Evolutionary conservation across 2,113 vertebrate species (phyloP), one percentile per base, ranked within the genome.

Genomic region (Cyprinus carpio): DNA sequence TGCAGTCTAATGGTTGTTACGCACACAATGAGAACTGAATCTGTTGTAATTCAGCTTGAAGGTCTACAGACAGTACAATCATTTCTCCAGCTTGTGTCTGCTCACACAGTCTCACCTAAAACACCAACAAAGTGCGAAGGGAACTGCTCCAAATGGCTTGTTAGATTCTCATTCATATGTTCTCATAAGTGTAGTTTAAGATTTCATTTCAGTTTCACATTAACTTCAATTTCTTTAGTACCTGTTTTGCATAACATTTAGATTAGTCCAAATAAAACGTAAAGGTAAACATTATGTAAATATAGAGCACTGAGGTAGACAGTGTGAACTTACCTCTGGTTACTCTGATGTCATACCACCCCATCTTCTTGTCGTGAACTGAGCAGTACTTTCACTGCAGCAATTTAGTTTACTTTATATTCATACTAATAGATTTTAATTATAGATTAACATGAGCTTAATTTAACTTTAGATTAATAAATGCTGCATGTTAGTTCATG

Each of bases 21-120:
- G 1, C 75, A 87, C 86, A 75, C 80, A 71, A 83, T 75, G 75
- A 79, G 69, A 72, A 72, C 29, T 62, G 51, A 13, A 31, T 65
- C 58, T 84, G 80, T 16, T 83, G 25, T 62, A 72, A 87, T 85
- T 79, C 43, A 79, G 64, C 20, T 58, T 60, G 29, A 27, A 75
- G 12, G 49, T 10, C 29, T 29, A 69, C 13, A 23, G 84, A 76
- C 78, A 49, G 46, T 72, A 37, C n/a, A 11, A 75, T 60, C 4
- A 51, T 20, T 46, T 20, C 37, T 20, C 2, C 46, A 31, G 49
- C 31, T 54, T 62, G 18, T 13, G 74, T 34, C 16, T 6, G 0
- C 12, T 9, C 29, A 37, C 31, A 31, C 46, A 56, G 16, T 46
- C n/a, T 23, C 72, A 25, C 4, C 4, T 16, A 18, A 23, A 76